Conservation (phyloP, 2,888 invertebrate species). For the Acanthosoma haemorrhoidale region DNA sequence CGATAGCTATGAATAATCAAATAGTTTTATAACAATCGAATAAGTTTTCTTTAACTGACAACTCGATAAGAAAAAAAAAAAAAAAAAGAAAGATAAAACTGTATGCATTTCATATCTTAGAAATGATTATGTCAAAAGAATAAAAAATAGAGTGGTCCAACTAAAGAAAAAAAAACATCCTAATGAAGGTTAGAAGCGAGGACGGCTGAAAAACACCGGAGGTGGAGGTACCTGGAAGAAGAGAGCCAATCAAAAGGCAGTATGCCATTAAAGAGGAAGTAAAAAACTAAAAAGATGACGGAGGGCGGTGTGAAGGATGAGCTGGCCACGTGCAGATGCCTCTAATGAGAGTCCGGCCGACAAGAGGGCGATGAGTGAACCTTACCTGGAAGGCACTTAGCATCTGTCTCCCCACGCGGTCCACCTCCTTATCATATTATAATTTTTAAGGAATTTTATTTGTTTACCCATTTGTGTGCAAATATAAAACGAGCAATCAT, state of each 20-base stretch:
- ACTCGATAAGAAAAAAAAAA: constrained; percentile 18
- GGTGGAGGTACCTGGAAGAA: constrained; percentile 1
- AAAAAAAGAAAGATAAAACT: constrained; percentile 34
- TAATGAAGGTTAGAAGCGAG: constrained; percentile 4
- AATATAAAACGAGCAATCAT: no score
- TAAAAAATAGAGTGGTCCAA: constrained; percentile 22
- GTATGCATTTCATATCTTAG: not conserved
- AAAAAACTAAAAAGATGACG: not conserved
- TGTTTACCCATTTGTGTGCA: no score
- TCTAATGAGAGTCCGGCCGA: not conserved
- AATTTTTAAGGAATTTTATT: no score
- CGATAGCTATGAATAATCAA: no score
- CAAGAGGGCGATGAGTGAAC: not conserved
- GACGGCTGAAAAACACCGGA: not conserved
- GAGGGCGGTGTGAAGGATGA: constrained; percentile 2
- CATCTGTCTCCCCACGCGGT: no score
- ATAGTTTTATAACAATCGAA: no score
- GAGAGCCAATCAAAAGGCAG: constrained; percentile 7
- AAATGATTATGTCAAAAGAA: constrained; percentile 1
- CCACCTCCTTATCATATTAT: no score
- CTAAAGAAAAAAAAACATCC: not conserved
- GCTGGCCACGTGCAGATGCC: not conserved
- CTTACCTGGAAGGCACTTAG: no score
- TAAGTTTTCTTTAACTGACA: not conserved
- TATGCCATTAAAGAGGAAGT: constrained; percentile 1